Evolutionary conservation across 2,888 invertebrate genomes (phyloP).

Genomic region (Neuroscelio doddi): DNA sequence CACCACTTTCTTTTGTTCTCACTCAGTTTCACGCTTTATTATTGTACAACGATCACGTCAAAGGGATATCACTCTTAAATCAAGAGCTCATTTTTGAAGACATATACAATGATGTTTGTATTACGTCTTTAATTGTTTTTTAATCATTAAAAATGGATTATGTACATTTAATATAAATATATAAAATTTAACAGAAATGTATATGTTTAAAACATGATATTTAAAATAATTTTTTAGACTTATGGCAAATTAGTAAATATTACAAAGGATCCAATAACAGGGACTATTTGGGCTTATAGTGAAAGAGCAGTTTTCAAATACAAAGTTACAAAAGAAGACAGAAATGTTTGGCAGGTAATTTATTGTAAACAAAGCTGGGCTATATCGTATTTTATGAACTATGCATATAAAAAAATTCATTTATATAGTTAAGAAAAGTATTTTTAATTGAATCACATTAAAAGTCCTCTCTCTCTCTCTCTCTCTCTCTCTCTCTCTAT

Average conservation of each 20-base stretch:
- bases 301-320: constrained; percentile 89
- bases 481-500: no score
- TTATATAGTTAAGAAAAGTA: no score
- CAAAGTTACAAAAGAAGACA: constrained; percentile 86
- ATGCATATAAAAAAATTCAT: no score
- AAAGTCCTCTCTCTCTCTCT: no score
- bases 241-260: constrained; percentile 87
- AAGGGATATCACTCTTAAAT: constrained; percentile 88
- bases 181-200: not conserved
- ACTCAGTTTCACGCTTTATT: constrained; percentile 93
- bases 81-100: constrained; percentile 91
- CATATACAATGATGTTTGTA: constrained; percentile 78
- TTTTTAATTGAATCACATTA: no score
- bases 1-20: constrained; percentile 83
- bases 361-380: no score
- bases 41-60: constrained; percentile 87
- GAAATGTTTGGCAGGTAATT: constrained; percentile 85
- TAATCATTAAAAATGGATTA: no score
- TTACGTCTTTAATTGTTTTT: constrained; percentile 1
- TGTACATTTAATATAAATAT: no score
- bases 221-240: constrained; percentile 66
- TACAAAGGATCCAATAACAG: constrained; percentile 84
- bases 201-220: not conserved
- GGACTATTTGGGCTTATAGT: constrained; percentile 89
- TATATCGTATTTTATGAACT: no score